phyloP scores from a whole-genome alignment of 53 echinoderm and acorn worm species.

The Holothuria scabra region DNA sequence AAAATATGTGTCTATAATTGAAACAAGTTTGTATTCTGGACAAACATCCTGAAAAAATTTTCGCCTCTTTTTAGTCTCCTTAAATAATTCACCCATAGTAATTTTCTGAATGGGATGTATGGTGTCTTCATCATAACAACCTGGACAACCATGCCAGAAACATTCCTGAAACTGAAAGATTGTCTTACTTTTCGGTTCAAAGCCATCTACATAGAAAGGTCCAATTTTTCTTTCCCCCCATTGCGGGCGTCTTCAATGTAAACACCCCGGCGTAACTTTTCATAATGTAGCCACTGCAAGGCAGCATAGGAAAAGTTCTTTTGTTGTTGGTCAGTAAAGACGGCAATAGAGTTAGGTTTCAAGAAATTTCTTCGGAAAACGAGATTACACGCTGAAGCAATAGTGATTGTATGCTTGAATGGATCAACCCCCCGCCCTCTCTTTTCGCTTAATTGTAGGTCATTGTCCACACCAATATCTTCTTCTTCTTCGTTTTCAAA shows the following conservation, averaged over 20 bases:
- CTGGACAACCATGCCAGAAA: conserved; percentile 50
- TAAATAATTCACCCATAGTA: conserved; percentile 47
- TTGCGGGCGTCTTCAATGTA: conserved; percentile 51
- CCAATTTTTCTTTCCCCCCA: conserved; percentile 42
- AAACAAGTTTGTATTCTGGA: neutral
- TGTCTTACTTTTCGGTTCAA: conserved; percentile 1
- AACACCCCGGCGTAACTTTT: neutral
- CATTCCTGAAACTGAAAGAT: conserved; percentile 29
- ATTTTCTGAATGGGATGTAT: neutral
- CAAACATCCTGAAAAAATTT: conserved; percentile 7
- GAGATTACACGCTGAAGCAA: conserved; percentile 62
- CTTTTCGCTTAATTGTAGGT: no score
- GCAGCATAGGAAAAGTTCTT: conserved; percentile 45
- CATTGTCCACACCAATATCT: neutral
- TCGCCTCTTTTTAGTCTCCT: conserved; percentile 15
- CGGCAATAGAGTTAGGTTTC: conserved; percentile 32
- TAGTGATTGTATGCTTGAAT: conserved; percentile 72
- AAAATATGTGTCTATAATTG: no score
- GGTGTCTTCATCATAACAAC: conserved; percentile 44
- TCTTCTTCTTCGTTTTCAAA: neutral
- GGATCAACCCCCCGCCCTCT: conserved; percentile 64
- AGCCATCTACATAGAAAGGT: conserved; percentile 38
- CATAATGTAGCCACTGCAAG: conserved; percentile 49
- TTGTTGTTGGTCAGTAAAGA: conserved; percentile 28
- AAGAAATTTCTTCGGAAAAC: conserved; percentile 60